These are phyloP conservation scores for Poeciliopsis occidentalis DNA, from an alignment of 2,113 vertebrate genomes.

Conservation along the genomic window DNA sequence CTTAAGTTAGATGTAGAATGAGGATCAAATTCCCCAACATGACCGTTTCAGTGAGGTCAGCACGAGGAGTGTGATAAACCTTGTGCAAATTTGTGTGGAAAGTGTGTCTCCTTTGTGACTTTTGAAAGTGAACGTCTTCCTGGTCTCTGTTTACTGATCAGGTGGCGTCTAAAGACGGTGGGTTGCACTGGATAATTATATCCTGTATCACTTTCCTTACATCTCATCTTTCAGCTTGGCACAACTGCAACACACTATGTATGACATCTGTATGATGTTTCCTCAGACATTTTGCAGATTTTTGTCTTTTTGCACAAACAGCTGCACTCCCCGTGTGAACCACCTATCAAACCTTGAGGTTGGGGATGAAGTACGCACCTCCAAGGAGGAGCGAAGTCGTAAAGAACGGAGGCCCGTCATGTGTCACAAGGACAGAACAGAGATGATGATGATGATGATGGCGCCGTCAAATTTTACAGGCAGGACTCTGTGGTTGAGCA, in stretches of 20 bases:
- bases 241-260: background rate
- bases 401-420: slow-evolving; percentile 31
- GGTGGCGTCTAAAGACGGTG: no score
- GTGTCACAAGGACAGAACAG: slow-evolving; percentile 57
- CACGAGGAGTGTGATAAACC: slow-evolving; percentile 41
- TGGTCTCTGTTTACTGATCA: no score
- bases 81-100: slow-evolving; percentile 20
- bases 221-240: background rate
- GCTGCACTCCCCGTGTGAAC: background rate
- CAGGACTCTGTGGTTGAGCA: slow-evolving; percentile 26
- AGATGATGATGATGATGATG: slow-evolving; percentile 50
- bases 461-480: slow-evolving; percentile 60
- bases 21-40: background rate
- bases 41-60: slow-evolving; percentile 49
- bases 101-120: background rate
- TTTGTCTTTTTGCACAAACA: background rate
- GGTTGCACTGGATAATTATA: background rate
- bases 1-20: no score
- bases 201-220: background rate
- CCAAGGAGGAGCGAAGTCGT: slow-evolving; percentile 45
- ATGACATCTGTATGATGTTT: slow-evolving; percentile 12
- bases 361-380: slow-evolving; percentile 26
- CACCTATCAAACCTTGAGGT: slow-evolving; percentile 17
- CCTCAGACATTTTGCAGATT: background rate
- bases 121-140: no score